Base-by-base conservation (phyloP, 2,888 invertebrate species). In the Nephrotoma guestfalica region DNA sequence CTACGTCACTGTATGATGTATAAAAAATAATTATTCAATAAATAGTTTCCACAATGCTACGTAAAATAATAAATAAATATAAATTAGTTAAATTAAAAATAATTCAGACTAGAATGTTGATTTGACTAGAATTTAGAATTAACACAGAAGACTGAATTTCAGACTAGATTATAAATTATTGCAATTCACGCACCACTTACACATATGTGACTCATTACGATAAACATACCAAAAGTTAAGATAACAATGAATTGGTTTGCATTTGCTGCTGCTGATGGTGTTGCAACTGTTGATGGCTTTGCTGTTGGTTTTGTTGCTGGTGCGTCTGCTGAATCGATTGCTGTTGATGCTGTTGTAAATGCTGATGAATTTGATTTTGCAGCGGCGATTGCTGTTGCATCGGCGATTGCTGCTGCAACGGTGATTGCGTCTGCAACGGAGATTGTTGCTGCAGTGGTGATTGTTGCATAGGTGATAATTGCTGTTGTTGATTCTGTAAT, bases 401-500 rank as follows among this genome's bases (percentile, higher is more conserved):
- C 15, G 41, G 85, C 0, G 41, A 43, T 5, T 90, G 89, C 0
- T 89, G 90, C 0, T 89, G 88, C 0, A 90, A 89, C 6, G 89
- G 89, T 6, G 89, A 89, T 45, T 87, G 88, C 18, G 88, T 88
- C 83, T 89, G 88, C 2, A 88, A 88, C 18, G 86, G 87, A n/a
- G 86, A 85, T 30, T 87, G 88, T 57, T 88, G 88, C 83, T 87
- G 87, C 6, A 86, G 57, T 41, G 87, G 87, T 15, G 87, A 87
- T 86, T 87, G 87, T n/a, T 88, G 88, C 83, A 88, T 88, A 0
- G 88, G 88, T 40, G 89, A 89, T 4, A 89, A 89, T 89, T 93
- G 93, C 88, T 93, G 93, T 11, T 91, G 90, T 88, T 93, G 93
- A 87, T 92, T 92, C 91, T 90, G 90, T 86, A 88, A 88, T 6